Base-by-base conservation (phyloP, 2,888 invertebrate species). In the Rhagonycha lutea region DNA sequence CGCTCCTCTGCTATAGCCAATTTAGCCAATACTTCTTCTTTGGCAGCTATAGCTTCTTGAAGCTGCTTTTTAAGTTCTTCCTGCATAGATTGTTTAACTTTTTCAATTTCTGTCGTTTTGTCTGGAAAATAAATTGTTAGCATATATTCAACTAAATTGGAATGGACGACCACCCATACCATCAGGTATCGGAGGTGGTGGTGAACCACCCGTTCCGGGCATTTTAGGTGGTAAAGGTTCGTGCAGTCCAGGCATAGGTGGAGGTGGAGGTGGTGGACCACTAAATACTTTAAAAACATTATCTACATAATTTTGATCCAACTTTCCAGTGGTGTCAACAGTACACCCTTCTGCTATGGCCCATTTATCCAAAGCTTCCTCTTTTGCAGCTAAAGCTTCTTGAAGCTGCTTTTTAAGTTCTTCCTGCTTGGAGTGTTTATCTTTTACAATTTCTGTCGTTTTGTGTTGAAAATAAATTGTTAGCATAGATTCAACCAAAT, bases 341-440 rank as follows among this genome's bases (percentile, higher is more conserved):
- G 94, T 88, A 81, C 92, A 91, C 73, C 94, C 94, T 84, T 96
- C 95, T 1, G 96, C 89, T 78, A 96, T 94, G 0, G 94, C 93
- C 5, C 95, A 92, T 83, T 95, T 93, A 0, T 98, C 98, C 84
- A 98, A 97, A 18, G 18, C 18, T 18, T 18, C 18, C 2, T 18
- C 18, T 18, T 18, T 18, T 18, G 18, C 18, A 18, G 18, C 18
- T 18, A 18, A 18, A 18, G 18, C 18, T 18, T 18, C 95, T 83
- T 99, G 98, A 69, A 98, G 88, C 84, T 98, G 97, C 75, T 92
- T 91, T 81, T 93, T 94, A 80, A 97, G 88, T 82, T 97, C 96
- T 78, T 94, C 93, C 1, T 94, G 76, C 80, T 86, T 85, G 3
- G 81, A 89, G 73, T 91, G 91, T 73, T 91, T 91, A 72, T 93